Evolutionary conservation across 2,113 vertebrate species (phyloP), one percentile per base, ranked within the genome.

Genomic region (Tauraco erythrolophus): DNA sequence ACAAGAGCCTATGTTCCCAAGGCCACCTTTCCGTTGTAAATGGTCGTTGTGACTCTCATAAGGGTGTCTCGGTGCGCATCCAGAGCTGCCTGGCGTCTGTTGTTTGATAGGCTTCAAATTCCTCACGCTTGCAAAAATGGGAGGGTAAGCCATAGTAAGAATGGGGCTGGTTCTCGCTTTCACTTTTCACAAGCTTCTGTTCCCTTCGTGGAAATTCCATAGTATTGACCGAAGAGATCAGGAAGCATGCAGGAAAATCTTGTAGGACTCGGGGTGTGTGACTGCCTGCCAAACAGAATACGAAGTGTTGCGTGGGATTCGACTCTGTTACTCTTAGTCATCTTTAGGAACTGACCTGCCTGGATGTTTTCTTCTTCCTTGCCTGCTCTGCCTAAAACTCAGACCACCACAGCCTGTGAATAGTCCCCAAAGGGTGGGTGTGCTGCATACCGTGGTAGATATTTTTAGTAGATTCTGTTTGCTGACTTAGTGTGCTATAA

Each of bases 401-500:
- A 88, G 96, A 93, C 89, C 96, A 96, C 96, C 92, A 14, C 57
- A 89, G 94, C 15, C 43, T 79, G 79, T 81, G 92, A 33, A 46
- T 39, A 48, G 91, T 94, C 92, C 86, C 94, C 65, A 45, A 89
- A 93, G 92, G 78, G 72, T 89, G 92, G 94, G 88, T 84, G 91
- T 97, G 94, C 86, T 95, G 94, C 94, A 95, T 97, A 75, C 95
- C 95, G 33, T 48, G 37, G 4, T 91, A 76, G 97, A 41, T 97
- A 96, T 97, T 97, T 97, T 97, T 97, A 97, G 96, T 53, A 79
- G 76, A 30, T 94, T 96, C 72, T 94, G 83, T 94, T 97, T 97
- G 94, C 96, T 89, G 91, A 96, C 97, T 96, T 92, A 89, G 60
- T 37, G 86, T 64, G 86, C 96, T 96, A 95, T 97, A 97, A 97